Conservation (phyloP, 1,140 invertebrate genomes). For the Acyrthosiphon pisum region DNA sequence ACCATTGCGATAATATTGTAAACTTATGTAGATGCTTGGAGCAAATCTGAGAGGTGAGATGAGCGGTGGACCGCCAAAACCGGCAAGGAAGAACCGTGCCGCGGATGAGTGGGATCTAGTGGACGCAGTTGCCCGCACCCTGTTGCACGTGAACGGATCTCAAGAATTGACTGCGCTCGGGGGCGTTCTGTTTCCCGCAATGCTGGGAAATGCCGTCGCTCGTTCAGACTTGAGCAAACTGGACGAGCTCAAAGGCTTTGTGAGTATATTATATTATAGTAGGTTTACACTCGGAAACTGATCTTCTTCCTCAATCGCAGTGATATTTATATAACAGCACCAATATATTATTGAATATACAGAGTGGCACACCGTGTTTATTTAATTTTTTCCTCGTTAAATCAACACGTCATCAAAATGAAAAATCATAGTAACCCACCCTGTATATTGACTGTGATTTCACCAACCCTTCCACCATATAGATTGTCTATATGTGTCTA, state of each 20-base stretch:
- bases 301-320: not conserved
- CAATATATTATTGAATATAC: not conserved
- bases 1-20: not conserved
- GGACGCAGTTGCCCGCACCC: slow-evolving; percentile 71
- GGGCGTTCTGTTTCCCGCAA: slow-evolving; percentile 78
- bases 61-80: slow-evolving; percentile 62
- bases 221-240: slow-evolving; percentile 70
- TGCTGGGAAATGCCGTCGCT: slow-evolving; percentile 77
- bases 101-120: slow-evolving; percentile 70
- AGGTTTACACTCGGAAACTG: not conserved
- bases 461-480: too few relatives aligned
- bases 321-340: not conserved
- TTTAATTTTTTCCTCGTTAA: not conserved
- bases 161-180: slow-evolving; percentile 75
- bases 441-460: not conserved
- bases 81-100: slow-evolving; percentile 51
- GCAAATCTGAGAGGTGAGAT: slow-evolving; percentile 79
- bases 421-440: not conserved
- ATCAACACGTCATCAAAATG: not conserved
- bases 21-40: slow-evolving; percentile 63
- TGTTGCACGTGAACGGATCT: slow-evolving; percentile 73
- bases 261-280: slow-evolving; percentile 60
- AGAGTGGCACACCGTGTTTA: not conserved
- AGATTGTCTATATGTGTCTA: too few relatives aligned
- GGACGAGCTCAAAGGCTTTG: slow-evolving; percentile 66